These are phyloP conservation scores for Danaus plexippus DNA, from an alignment of 1,140 invertebrate species.

Conservation along the genomic window DNA sequence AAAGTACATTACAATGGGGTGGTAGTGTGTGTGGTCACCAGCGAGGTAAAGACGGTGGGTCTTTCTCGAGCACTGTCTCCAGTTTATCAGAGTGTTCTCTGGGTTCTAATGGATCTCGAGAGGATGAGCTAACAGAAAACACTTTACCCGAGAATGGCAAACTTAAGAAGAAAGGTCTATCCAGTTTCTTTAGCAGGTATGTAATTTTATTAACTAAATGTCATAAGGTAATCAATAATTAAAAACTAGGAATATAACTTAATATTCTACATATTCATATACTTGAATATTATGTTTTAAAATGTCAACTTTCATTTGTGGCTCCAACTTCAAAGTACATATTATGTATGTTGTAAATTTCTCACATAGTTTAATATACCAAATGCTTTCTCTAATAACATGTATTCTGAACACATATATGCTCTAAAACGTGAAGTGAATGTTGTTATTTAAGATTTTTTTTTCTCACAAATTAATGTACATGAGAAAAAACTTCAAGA, in stretches of 20 bases:
- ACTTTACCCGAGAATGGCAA: conserved; percentile 45
- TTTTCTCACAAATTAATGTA: too few relatives aligned
- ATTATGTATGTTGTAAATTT: too few relatives aligned
- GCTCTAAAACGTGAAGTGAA: too few relatives aligned
- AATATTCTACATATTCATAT: too few relatives aligned
- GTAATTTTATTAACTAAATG: conserved; percentile 17
- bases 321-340: too few relatives aligned
- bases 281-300: conserved; percentile 8
- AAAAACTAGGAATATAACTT: too few relatives aligned
- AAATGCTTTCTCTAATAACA: too few relatives aligned
- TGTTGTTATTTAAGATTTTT: too few relatives aligned
- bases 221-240: not conserved
- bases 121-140: conserved; percentile 45
- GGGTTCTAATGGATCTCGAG: conserved; percentile 57
- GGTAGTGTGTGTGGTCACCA: conserved; percentile 67
- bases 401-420: too few relatives aligned
- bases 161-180: conserved; percentile 66
- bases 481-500: too few relatives aligned
- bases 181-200: conserved; percentile 69
- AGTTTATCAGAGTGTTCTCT: conserved; percentile 67
- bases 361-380: too few relatives aligned
- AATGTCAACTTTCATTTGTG: conserved; percentile 8
- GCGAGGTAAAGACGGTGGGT: conserved; percentile 64
- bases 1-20: conserved; percentile 64
- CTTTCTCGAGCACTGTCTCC: conserved; percentile 68